Evolutionary conservation across 1,140 invertebrate genomes (phyloP).

Genomic region (Laupala kohalensis): DNA sequence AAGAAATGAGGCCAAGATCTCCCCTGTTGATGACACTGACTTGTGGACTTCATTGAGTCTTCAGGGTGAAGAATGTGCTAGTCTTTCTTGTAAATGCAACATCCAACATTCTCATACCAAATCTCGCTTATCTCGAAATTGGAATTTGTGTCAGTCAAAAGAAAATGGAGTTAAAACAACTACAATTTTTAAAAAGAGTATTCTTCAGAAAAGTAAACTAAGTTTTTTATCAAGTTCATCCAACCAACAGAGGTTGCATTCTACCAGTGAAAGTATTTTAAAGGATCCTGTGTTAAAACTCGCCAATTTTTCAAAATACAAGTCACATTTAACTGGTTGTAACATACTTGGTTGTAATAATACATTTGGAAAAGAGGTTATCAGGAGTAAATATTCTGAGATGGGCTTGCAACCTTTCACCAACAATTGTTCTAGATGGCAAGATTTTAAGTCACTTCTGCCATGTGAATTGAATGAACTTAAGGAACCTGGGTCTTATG

Average conservation of each 20-base stretch:
- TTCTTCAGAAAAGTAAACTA: conserved; percentile 9
- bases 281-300: conserved; percentile 10
- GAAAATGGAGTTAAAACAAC: not conserved
- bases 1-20: not conserved
- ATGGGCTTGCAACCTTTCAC: not conserved
- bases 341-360: not conserved
- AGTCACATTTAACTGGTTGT: not conserved
- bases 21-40: not conserved
- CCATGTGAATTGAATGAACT: not conserved
- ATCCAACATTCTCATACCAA: not conserved
- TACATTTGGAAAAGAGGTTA: not conserved
- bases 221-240: not conserved
- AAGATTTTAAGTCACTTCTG: conserved; percentile 7
- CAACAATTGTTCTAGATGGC: not conserved
- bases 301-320: not conserved
- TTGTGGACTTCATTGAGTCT: conserved; percentile 3
- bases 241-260: not conserved
- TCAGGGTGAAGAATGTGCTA: conserved; percentile 9
- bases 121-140: not conserved
- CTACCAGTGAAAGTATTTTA: conserved; percentile 5
- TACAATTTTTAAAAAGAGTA: conserved; percentile 5
- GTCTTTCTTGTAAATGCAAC: conserved; percentile 6
- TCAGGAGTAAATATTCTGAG: not conserved
- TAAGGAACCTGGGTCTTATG: not conserved
- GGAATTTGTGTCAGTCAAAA: not conserved